Evolutionary conservation across 1,140 invertebrate species (phyloP).

Genomic region (Panagrolaimus sp.): DNA sequence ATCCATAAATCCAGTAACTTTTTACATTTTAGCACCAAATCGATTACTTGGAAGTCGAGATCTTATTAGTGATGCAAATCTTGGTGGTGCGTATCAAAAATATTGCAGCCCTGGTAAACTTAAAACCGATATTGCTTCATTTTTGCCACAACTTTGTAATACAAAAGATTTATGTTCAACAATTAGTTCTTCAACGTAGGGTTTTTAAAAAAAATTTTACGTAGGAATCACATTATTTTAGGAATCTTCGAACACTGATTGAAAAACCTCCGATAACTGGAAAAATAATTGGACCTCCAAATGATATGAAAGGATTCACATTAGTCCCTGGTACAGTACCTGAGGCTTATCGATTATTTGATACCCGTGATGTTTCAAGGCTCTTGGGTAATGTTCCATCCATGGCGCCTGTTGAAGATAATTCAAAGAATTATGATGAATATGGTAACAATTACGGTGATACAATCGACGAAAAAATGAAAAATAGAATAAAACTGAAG

Average conservation of each 20-base stretch:
- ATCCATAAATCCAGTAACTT: neutral
- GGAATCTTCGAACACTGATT: neutral
- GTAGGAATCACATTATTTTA: neutral
- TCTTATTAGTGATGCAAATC: neutral
- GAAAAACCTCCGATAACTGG: constrained; percentile 8
- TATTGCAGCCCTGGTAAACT: constrained; percentile 7
- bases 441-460: constrained; percentile 10
- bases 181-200: constrained; percentile 8
- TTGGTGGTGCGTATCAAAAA: neutral
- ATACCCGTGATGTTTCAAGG: neutral
- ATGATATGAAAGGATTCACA: constrained; percentile 6
- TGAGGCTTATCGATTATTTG: constrained; percentile 2
- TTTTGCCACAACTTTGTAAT: constrained; percentile 10
- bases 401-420: neutral
- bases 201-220: neutral
- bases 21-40: neutral
- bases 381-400: neutral
- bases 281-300: neutral
- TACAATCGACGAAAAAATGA: neutral
- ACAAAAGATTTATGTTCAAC: neutral
- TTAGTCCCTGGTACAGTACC: constrained; percentile 11
- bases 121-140: neutral
- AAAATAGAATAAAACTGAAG: neutral
- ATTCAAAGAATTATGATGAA: neutral
- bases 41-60: neutral